A percentile compares a stretch with the other conserved stretches of the same genome.
These are phyloP conservation scores for Popillia japonica DNA, from an alignment of 1,140 invertebrate species.

Conservation along the genomic window DNA sequence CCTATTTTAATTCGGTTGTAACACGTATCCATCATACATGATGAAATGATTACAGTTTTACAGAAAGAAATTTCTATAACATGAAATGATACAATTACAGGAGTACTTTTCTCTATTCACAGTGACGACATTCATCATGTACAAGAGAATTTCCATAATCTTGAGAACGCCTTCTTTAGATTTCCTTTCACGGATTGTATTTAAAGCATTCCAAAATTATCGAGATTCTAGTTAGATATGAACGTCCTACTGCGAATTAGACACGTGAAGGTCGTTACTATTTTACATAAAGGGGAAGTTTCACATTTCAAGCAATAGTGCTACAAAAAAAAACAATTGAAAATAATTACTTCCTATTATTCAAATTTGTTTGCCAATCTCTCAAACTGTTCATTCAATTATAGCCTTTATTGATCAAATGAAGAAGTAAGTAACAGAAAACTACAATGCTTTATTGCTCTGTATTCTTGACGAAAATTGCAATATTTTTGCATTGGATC, in stretches of 20 bases:
- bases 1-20: too few relatives aligned
- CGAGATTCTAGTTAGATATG: neutral
- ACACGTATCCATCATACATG: too few relatives aligned
- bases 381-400: too few relatives aligned
- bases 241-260: neutral
- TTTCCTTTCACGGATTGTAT: neutral
- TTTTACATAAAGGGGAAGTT: neutral
- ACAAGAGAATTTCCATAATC: constrained; percentile 12
- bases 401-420: too few relatives aligned
- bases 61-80: neutral
- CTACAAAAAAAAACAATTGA: too few relatives aligned
- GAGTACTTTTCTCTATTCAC: neutral
- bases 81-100: neutral
- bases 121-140: neutral
- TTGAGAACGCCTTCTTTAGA: neutral
- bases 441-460: too few relatives aligned
- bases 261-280: neutral
- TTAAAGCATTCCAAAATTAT: neutral
- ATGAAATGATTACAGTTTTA: too few relatives aligned
- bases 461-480: too few relatives aligned
- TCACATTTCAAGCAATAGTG: neutral
- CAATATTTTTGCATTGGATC: too few relatives aligned
- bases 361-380: too few relatives aligned
- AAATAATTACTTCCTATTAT: too few relatives aligned
- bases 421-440: too few relatives aligned